Conservation (phyloP, 2,797 vertebrate genomes). For the Hemitrygon akajei region DNA sequence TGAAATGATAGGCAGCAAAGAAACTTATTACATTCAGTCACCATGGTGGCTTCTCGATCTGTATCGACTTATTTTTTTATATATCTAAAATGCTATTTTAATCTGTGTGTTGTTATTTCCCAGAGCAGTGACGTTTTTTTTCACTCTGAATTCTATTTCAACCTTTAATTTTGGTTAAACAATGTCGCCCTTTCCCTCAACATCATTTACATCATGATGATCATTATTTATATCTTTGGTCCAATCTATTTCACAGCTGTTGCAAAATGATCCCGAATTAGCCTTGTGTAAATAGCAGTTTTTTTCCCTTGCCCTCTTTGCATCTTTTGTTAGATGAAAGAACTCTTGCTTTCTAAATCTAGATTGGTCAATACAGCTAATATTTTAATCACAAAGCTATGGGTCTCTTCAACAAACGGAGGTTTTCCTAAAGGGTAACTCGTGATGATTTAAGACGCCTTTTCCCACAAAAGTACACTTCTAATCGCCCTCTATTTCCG, state of each 20-base stretch:
- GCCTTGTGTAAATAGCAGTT: neutral
- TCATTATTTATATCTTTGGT: neutral
- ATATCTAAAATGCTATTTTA: neutral
- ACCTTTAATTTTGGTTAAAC: neutral
- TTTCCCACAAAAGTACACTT: neutral
- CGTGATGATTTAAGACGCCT: neutral
- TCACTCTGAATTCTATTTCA: neutral
- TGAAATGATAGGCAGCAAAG: neutral
- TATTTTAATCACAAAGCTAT: neutral
- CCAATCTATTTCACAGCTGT: neutral
- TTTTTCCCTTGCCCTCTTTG: neutral
- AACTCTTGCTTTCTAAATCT: neutral
- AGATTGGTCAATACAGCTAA: neutral
- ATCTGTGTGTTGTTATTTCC: neutral
- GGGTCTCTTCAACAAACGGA: neutral
- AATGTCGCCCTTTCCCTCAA: neutral
- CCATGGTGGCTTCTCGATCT: neutral
- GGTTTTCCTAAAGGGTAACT: neutral
- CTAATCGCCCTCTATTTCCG: neutral
- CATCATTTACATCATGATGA: neutral
- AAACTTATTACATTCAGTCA: neutral
- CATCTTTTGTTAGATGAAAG: neutral
- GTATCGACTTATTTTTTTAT: neutral
- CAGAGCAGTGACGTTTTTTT: neutral
- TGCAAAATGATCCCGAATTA: constrained; percentile 12